phyloP scores from a whole-genome alignment of 2,797 vertebrate genomes.

The Calcarius lapponicus region DNA sequence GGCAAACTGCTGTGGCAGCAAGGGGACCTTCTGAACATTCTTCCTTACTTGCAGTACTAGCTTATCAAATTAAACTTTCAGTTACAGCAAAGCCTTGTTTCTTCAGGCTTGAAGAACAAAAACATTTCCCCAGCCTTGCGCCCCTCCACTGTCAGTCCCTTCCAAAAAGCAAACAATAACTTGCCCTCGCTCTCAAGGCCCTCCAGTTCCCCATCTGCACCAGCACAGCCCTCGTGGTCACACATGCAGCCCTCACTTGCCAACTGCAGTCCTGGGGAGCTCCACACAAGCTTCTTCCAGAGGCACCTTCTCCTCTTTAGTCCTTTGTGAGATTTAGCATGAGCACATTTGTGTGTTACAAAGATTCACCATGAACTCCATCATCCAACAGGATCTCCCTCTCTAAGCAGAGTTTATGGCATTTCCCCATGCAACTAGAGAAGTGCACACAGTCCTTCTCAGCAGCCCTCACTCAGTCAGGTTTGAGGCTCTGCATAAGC shows the following conservation, averaged over 20 bases:
- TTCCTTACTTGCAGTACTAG: not conserved
- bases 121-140: not conserved
- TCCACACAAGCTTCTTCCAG: not conserved
- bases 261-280: accelerated
- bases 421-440: accelerated
- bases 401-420: accelerated
- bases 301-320: not conserved
- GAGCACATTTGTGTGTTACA: accelerated
- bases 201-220: not conserved
- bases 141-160: not conserved
- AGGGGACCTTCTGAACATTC: not conserved
- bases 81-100: not conserved
- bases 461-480: not conserved
- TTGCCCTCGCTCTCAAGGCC: not conserved
- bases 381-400: not conserved
- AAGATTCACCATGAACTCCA: not conserved
- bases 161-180: not conserved
- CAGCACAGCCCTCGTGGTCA: accelerated
- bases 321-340: accelerated
- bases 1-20: not conserved
- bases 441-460: accelerated
- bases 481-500: accelerated
- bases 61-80: not conserved
- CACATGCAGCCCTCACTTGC: accelerated
- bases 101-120: not conserved